phyloP scores from a whole-genome alignment of 2,797 vertebrate genomes.

The Merluccius polli region DNA sequence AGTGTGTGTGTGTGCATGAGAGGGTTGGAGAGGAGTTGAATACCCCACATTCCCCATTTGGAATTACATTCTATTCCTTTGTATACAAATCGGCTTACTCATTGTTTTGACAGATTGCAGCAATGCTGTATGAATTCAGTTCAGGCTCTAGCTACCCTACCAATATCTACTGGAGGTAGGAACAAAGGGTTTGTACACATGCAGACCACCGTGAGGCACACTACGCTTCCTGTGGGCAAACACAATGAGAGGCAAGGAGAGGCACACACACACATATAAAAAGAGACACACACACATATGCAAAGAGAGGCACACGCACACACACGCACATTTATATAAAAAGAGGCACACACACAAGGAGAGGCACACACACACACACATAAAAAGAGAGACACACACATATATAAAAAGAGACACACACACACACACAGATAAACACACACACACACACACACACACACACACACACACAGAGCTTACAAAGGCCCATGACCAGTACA shows the following conservation, averaged over 20 bases:
- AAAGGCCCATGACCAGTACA: conserved; percentile 22
- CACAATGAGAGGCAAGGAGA: too few species aligned
- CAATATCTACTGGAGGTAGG: conserved; percentile 22
- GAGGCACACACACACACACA: too few species aligned
- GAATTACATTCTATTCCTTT: conserved; percentile 52
- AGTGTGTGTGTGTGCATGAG: not conserved
- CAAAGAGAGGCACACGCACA: not conserved
- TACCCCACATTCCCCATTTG: conserved; percentile 39
- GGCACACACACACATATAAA: not conserved
- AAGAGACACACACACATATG: not conserved
- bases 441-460: conserved; percentile 1
- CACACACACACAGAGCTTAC: not conserved
- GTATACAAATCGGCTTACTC: conserved; percentile 55
- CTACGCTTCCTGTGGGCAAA: conserved; percentile 1
- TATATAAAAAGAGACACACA: not conserved
- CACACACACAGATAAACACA: conserved; percentile 6
- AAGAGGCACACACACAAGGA: too few species aligned
- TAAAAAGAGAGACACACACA: not conserved
- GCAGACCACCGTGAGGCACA: not conserved
- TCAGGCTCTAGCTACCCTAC: conserved; percentile 20
- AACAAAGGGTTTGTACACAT: conserved; percentile 30
- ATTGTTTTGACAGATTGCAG: conserved; percentile 60
- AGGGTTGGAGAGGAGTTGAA: conserved; percentile 12
- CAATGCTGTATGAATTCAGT: conserved; percentile 45
- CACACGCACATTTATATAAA: too few species aligned